Conservation (phyloP, 2,888 invertebrate species). For the Criorhina ranunculi region DNA sequence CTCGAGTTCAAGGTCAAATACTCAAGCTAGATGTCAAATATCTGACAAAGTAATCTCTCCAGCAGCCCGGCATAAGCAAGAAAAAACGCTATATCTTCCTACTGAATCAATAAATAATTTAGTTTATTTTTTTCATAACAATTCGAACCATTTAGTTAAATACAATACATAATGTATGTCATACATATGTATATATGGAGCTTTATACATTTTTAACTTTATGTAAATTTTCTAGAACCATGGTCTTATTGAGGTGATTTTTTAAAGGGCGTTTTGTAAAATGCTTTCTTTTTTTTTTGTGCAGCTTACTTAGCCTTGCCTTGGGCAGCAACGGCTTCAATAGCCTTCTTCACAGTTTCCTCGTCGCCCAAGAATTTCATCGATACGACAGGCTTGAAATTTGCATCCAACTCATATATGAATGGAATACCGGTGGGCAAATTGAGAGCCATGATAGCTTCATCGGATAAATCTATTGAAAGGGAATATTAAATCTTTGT, state of each 20-base stretch:
- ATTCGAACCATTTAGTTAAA: slow-evolving; percentile 49
- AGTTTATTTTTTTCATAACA: slow-evolving; percentile 53
- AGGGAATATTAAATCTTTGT: background rate
- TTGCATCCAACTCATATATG: slow-evolving; percentile 91
- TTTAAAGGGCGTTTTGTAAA: slow-evolving; percentile 46
- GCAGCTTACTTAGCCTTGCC: slow-evolving; percentile 90
- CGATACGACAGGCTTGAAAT: slow-evolving; percentile 90
- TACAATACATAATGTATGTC: slow-evolving; percentile 8
- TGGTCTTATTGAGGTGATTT: slow-evolving; percentile 24
- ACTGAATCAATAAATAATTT: slow-evolving; percentile 60
- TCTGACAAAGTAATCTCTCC: background rate
- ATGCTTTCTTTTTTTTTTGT: slow-evolving; percentile 54
- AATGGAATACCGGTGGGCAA: slow-evolving; percentile 93
- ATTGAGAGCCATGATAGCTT: slow-evolving; percentile 91
- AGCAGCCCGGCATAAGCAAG: too few species aligned
- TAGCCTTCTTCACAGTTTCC: slow-evolving; percentile 91
- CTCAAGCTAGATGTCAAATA: background rate
- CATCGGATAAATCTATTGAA: slow-evolving; percentile 88
- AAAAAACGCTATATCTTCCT: slow-evolving; percentile 1
- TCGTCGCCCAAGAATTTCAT: slow-evolving; percentile 93
- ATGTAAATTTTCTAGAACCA: slow-evolving; percentile 19
- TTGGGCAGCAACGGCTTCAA: slow-evolving; percentile 92
- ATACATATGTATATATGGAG: slow-evolving; percentile 10
- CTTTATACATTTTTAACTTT: slow-evolving; percentile 14
- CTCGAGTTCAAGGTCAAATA: slow-evolving; percentile 19